Percentiles rank a stretch among this genome's conserved stretches.
phyloP scores from a whole-genome alignment of 2,888 invertebrate genomes.

The Adelphocoris suturalis region DNA sequence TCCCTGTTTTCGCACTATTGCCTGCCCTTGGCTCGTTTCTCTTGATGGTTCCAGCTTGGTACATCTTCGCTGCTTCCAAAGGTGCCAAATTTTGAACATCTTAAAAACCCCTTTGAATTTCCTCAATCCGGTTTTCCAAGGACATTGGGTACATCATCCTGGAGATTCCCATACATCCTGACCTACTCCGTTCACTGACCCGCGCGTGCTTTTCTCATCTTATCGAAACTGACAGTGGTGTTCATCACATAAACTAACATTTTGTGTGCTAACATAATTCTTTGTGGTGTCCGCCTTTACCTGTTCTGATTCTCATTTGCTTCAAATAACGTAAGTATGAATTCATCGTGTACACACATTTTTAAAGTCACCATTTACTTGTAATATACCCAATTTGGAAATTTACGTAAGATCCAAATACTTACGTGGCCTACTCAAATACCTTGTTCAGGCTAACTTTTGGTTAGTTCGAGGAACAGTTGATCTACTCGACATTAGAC shows the following conservation, averaged over 20 bases:
- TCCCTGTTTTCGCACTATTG: no score
- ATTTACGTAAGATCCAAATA: no score
- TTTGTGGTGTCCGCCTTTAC: not conserved
- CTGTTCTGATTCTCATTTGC: not conserved
- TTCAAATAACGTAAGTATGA: not conserved
- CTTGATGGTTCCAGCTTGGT: constrained; percentile 37
- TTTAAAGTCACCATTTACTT: not conserved
- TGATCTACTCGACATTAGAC: no score
- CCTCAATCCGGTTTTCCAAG: not conserved
- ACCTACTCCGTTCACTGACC: constrained; percentile 44
- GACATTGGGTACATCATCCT: no score
- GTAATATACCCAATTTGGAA: no score
- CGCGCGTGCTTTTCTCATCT: not conserved
- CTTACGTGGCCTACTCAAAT: no score
- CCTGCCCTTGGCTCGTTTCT: not conserved
- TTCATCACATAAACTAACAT: not conserved
- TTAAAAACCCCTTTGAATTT: not conserved
- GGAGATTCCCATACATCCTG: not conserved
- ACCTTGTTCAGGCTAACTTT: no score
- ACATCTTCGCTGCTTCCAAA: constrained; percentile 26
- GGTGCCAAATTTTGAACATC: not conserved
- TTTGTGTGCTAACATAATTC: not conserved
- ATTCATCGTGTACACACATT: not conserved
- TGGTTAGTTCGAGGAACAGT: no score
- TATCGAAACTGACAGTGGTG: no score